Evolutionary conservation across 2,888 invertebrate species (phyloP).

Genomic region (Prosapia bicincta): DNA sequence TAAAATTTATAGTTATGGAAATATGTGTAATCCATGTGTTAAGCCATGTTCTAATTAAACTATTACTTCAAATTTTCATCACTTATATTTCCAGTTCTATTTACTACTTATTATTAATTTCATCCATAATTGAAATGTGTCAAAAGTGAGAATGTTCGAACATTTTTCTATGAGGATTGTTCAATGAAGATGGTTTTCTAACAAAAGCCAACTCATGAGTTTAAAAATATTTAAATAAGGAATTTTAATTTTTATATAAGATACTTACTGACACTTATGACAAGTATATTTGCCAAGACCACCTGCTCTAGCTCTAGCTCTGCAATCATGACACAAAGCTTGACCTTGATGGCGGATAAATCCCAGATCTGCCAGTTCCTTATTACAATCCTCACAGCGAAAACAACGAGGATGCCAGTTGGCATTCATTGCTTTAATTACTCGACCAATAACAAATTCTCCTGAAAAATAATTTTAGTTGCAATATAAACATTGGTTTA

Average conservation of each 20-base stretch:
- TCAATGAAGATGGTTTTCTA: neutral
- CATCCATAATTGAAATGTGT: too few species aligned
- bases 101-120: too few species aligned
- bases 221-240: too few species aligned
- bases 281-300: conserved; percentile 96
- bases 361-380: conserved; percentile 92
- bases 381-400: conserved; percentile 89
- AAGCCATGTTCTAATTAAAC: too few species aligned
- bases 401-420: conserved; percentile 99
- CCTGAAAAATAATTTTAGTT: too few species aligned
- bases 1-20: too few species aligned
- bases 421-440: conserved; percentile 98
- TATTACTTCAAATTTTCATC: too few species aligned
- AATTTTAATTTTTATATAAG: too few species aligned
- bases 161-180: neutral
- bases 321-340: conserved; percentile 93
- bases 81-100: too few species aligned
- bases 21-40: too few species aligned
- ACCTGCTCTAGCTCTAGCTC: conserved; percentile 92
- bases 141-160: too few species aligned
- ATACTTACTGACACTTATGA: conserved; percentile 93
- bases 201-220: neutral
- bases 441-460: conserved; percentile 97
- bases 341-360: conserved; percentile 89
- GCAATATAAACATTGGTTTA: too few species aligned